Evolutionary conservation across 1,140 invertebrate genomes (phyloP).

Genomic region (Cyphomyrmex costatus): DNA sequence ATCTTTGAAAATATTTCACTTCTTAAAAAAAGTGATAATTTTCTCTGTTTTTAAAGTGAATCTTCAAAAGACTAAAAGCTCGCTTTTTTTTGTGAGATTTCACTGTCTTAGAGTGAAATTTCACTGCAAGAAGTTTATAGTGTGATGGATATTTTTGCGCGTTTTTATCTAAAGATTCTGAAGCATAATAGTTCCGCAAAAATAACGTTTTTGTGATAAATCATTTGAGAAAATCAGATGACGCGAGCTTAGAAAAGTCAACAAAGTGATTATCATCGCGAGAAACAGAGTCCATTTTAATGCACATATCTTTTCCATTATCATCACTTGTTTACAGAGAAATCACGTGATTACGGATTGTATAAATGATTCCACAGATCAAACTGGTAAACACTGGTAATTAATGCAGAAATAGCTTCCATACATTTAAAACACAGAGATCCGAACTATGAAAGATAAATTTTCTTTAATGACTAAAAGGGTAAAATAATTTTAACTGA

Average conservation of each 20-base stretch:
- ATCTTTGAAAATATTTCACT: too few relatives aligned
- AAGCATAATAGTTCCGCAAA: slow-evolving; percentile 9
- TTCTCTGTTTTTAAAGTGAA: too few relatives aligned
- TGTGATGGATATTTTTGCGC: neutral
- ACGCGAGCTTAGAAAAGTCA: slow-evolving; percentile 38
- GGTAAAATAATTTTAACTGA: neutral
- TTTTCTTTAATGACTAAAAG: neutral
- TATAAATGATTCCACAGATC: neutral
- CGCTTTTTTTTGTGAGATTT: too few relatives aligned
- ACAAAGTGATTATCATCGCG: slow-evolving; percentile 26
- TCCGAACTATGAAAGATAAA: too few relatives aligned
- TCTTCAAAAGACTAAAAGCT: too few relatives aligned
- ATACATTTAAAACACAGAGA: slow-evolving; percentile 16
- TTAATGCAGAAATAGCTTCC: neutral
- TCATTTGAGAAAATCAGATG: slow-evolving; percentile 26
- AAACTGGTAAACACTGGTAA: slow-evolving; percentile 21
- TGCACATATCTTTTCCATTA: neutral
- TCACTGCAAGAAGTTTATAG: too few relatives aligned
- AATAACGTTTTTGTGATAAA: neutral
- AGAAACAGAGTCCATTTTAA: slow-evolving; percentile 23
- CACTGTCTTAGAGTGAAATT: too few relatives aligned
- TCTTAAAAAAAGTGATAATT: too few relatives aligned
- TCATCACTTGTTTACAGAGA: slow-evolving; percentile 24
- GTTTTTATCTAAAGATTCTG: slow-evolving; percentile 4
- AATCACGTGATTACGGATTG: neutral